Evolutionary conservation across 1,140 invertebrate species (phyloP), one percentile per base, ranked within the genome.

Genomic region (Portunus trituberculatus): DNA sequence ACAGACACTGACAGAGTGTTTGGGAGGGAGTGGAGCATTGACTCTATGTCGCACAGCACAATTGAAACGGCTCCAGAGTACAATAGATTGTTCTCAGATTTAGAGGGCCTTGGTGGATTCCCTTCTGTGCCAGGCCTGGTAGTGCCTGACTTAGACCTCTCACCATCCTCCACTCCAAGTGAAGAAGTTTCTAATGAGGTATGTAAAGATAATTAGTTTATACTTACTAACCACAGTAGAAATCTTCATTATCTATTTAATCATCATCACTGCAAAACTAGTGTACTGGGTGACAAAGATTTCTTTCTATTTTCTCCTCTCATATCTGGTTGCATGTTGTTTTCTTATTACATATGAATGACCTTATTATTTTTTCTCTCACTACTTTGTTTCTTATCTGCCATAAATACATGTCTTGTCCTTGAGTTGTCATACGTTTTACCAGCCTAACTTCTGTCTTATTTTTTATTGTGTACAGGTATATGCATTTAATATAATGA

Each of bases 141-240:
- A 45, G 91, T 25, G 14, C 28, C 32, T 39, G 82, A 39, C 31
- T 28, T 46, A 20, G 32, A 87, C 16, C 39, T 59, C 0, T 92
- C 91, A 39, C 59, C 94, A 39, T 25, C 90, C 29, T 95, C 94
- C 32, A 93, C 94, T 10, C 94, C 94, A 87, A 95, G 90, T 92
- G 84, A 29, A 67, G 94, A 92, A 29, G 32, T 92, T 67, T 92
- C 91, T 0, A 59, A 92, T 92, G 91, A 92, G 84, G 93, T 94
- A 84, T 83, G 93, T 89, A n/a, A 83, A 8, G n/a, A 29, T 76
- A 48, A 84, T 84, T 84, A 84, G 25, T 84, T 28, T 25, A 84
- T 16, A 10, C 31, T 28, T 10, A 59, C 52, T 59, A 39, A 39
- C 1, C 39, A 39, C 39, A 39, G 6, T 39, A 39, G 39, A 39